Evolutionary conservation across 2,797 vertebrate species (phyloP), one percentile per base, ranked within the genome.

Genomic region (Sebastiscus tertius): DNA sequence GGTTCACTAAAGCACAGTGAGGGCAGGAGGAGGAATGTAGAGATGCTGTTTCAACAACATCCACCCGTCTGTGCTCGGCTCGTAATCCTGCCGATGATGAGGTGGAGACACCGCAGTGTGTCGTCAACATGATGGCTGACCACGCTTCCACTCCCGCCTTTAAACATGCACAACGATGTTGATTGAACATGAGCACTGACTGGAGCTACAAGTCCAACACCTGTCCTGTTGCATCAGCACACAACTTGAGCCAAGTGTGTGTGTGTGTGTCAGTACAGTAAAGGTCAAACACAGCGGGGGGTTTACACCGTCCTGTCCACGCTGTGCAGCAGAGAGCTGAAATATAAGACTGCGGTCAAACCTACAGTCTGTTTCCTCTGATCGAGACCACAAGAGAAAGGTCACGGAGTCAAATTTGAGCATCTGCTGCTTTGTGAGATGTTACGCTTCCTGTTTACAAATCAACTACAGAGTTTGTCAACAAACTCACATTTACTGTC

Each of bases 191-290:
- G 42, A 77, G 56, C 39, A 42, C 14, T 42, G 16, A 54, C 29
- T 8, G 54, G 27, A 59, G 68, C 55, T 29, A 68, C 55, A 39
- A 75, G 52, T 80, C 18, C 16, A 81, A 84, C 81, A 88, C 78
- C 85, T 87, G 85, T 72, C 76, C 67, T 42, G 61, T 63, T 80
- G 80, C 75, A 79, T 84, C 71, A 80, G 52, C 59, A 39, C 54
- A 68, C 54, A 63, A 75, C 39, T 59, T 22, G 71, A 85, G 58
- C 60, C 72, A 54, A 36, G 61, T 59, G 36, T 55, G 67, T 9
- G 39, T 77, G 59, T 66, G 64, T 36, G 54, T 13, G 26, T 68
- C 7, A n/a, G 14, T 39, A 24, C 20, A 29, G 31, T 72, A 65
- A 89, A 89, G 83, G 79, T 81, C 81, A 86, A 72, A 62, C 75